phyloP scores from a whole-genome alignment of 2,888 invertebrate genomes.

The Macaria notata region DNA sequence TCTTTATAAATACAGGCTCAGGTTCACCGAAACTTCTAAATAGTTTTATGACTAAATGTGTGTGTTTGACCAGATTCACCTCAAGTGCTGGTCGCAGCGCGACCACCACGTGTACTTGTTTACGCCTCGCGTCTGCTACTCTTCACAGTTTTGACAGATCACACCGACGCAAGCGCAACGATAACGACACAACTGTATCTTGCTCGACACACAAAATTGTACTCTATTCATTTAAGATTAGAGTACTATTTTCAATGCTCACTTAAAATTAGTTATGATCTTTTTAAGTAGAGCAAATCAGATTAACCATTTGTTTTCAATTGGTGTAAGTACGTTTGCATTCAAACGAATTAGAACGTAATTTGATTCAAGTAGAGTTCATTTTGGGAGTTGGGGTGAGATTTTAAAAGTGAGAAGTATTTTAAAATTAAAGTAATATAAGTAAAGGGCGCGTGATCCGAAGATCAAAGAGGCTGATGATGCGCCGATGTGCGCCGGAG shows the following conservation, averaged over 20 bases:
- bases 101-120: constrained; percentile 64
- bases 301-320: constrained; percentile 26
- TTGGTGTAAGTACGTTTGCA: constrained; percentile 21
- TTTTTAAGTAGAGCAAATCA: constrained; percentile 13
- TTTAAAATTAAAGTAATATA: constrained; percentile 66
- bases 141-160: constrained; percentile 73
- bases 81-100: constrained; percentile 23
- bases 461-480: constrained; percentile 75
- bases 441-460: constrained; percentile 74
- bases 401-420: constrained; percentile 45
- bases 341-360: constrained; percentile 15
- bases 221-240: too few relatives aligned
- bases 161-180: constrained; percentile 43
- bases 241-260: constrained; percentile 8
- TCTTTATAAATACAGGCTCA: too few relatives aligned
- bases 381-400: constrained; percentile 31
- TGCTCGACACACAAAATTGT: too few relatives aligned
- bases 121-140: constrained; percentile 72
- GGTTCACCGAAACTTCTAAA: too few relatives aligned
- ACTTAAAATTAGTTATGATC: constrained; percentile 4
- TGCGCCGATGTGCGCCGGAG: constrained; percentile 54
- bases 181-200: constrained; percentile 22
- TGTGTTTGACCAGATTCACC: too few relatives aligned
- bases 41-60: too few relatives aligned
- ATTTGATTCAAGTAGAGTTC: constrained; percentile 21